These are phyloP conservation scores for Pluvianellus socialis DNA, from an alignment of 2,113 vertebrate species.

Conservation along the genomic window DNA sequence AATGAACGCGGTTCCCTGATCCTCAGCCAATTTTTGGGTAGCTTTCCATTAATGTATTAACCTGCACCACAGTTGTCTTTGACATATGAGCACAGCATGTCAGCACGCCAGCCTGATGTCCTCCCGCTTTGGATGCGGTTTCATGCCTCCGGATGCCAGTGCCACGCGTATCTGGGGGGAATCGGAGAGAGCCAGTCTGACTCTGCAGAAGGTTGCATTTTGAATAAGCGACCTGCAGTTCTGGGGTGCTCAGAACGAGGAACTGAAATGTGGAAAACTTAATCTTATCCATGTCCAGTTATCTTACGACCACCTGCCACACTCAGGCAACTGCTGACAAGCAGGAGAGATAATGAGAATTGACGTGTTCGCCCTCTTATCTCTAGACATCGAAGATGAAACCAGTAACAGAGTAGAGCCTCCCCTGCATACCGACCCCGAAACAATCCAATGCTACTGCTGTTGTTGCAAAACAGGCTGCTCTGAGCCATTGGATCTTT, in stretches of 20 bases:
- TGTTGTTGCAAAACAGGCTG: not conserved
- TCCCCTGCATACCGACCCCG: not conserved
- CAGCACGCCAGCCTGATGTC: not conserved
- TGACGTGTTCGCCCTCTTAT: not conserved
- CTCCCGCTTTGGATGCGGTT: not conserved
- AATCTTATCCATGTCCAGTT: not conserved
- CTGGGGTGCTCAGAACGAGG: not conserved
- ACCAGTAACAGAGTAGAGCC: not conserved
- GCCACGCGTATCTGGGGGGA: accelerated
- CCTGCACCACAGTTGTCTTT: not conserved
- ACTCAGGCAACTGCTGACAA: not conserved
- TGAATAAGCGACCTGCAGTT: not conserved
- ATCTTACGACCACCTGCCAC: not conserved
- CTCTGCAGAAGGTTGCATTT: not conserved
- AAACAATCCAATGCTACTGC: not conserved
- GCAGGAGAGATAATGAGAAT: not conserved
- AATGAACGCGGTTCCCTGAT: not conserved
- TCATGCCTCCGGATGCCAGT: not conserved
- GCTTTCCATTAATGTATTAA: not conserved
- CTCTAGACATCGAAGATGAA: not conserved
- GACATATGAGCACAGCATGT: not conserved
- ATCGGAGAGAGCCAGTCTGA: not conserved
- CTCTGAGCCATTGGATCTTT: not conserved
- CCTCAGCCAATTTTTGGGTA: not conserved
- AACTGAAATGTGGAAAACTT: not conserved